These are phyloP conservation scores for Mycalesis mineus DNA, from an alignment of 2,888 invertebrate species.

Conservation along the genomic window DNA sequence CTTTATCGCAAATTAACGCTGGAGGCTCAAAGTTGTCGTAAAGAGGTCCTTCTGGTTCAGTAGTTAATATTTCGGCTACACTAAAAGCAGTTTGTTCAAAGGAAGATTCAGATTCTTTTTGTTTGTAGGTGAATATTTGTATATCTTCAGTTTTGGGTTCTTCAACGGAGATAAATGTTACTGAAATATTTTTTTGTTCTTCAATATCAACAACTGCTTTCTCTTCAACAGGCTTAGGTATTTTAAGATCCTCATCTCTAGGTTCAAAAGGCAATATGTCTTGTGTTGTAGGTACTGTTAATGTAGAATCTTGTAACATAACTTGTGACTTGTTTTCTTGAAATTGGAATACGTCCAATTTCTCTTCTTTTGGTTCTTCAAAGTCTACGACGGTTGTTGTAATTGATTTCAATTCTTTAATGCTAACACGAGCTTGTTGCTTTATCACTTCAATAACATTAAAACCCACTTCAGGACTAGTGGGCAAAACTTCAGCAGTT, in stretches of 20 bases:
- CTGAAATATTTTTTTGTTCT: slow-evolving; percentile 18
- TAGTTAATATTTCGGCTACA: slow-evolving; percentile 10
- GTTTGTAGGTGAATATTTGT: slow-evolving; percentile 5
- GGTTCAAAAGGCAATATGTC: slow-evolving; percentile 14
- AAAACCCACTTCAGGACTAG: background rate
- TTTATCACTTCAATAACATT: background rate
- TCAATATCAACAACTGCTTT: slow-evolving; percentile 20
- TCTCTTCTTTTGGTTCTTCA: slow-evolving; percentile 16
- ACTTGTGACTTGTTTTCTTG: slow-evolving; percentile 1
- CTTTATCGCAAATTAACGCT: background rate
- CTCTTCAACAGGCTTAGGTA: background rate
- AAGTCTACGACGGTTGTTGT: slow-evolving; percentile 5
- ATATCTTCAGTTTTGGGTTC: slow-evolving; percentile 24
- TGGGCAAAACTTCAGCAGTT: background rate
- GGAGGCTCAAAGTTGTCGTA: background rate
- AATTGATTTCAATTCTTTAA: slow-evolving; percentile 5
- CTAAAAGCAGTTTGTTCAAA: slow-evolving; percentile 11
- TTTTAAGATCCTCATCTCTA: background rate
- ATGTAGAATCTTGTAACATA: slow-evolving; percentile 5
- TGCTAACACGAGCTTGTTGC: slow-evolving; percentile 6
- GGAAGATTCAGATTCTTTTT: background rate
- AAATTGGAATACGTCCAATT: background rate
- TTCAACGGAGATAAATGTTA: slow-evolving; percentile 20
- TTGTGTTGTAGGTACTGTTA: slow-evolving; percentile 8
- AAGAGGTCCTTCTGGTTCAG: background rate